Evolutionary conservation across 2,797 vertebrate species (phyloP), one percentile per base, ranked within the genome.

Genomic region (Lagorchestes hirsutus): DNA sequence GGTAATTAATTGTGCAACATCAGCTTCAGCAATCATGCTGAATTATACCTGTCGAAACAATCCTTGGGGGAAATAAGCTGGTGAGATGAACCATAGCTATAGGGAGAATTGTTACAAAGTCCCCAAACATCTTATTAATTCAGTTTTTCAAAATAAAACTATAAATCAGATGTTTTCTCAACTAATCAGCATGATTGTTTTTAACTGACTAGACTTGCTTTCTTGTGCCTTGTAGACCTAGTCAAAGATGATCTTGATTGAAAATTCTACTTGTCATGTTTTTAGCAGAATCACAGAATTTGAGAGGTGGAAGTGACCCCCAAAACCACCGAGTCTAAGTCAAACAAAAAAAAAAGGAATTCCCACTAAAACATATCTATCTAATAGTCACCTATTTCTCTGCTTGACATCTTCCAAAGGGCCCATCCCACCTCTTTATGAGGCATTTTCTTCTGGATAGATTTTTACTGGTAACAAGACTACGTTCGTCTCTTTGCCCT

Each of bases 91-190:
- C 12, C 11, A 54, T 22, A 50, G 1, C 93, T 96, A 5, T 87
- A 3, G 40, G 10, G 74, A 50, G 10, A 10, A 50, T 46, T 9
- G 74, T 22, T 92, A 18, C 57, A 18, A 91, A 92, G 74, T 95
- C 34, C 31, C 55, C 93, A 93, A 4, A 1, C 74, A 93, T 46
- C 52, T 82, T 10, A 87, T 95, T 46, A 91, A 96, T 95, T 57
- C 31, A 94, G 11, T 82, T 12, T 93, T 52, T 91, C 92, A 16
- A 55, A 57, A 54, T 92, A 10, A 91, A 62, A 87, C n/a, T 40
- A 13, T 82, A 13, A 62, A 58, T 14, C 14, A 95, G 6, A 3
- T 95, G 67, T 93, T 97, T 95, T 96, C 34, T 74, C 55, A 59
- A 12, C 27, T 91, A 91, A 58, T 24, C 18, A 58, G 13, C 67